Evolutionary conservation across 2,797 vertebrate species (phyloP).

Genomic region (Cottoperca gobio): DNA sequence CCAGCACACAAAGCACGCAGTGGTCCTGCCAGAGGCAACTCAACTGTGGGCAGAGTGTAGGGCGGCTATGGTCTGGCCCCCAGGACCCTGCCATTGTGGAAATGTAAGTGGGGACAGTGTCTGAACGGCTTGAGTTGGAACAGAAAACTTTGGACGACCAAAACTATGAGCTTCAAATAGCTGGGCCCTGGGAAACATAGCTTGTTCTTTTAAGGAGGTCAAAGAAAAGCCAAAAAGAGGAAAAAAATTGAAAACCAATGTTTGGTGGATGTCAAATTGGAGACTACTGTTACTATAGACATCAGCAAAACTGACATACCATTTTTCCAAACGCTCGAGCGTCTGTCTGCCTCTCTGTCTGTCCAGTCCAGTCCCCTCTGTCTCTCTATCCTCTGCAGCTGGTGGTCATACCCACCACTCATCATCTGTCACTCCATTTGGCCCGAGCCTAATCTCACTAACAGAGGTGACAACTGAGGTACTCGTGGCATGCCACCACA

Average conservation of each 20-base stretch:
- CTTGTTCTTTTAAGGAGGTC: constrained; percentile 83
- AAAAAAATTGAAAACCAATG: constrained; percentile 71
- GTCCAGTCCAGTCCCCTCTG: constrained; percentile 22
- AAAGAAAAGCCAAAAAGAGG: constrained; percentile 77
- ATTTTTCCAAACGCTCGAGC: constrained; percentile 55
- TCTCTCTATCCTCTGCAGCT: constrained; percentile 40
- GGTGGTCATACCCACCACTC: constrained; percentile 62
- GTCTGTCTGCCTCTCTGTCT: constrained; percentile 38
- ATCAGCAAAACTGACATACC: constrained; percentile 77
- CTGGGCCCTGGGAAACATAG: constrained; percentile 85
- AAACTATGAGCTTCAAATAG: constrained; percentile 87
- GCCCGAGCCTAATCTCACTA: constrained; percentile 70
- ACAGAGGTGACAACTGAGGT: constrained; percentile 76
- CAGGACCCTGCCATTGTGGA: constrained; percentile 84
- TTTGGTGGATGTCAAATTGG: constrained; percentile 80
- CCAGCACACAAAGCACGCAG: constrained; percentile 84
- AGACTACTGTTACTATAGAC: constrained; percentile 78
- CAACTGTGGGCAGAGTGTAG: constrained; percentile 80
- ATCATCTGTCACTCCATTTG: constrained; percentile 66
- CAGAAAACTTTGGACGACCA: constrained; percentile 84
- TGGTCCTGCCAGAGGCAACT: constrained; percentile 82
- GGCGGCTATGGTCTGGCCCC: constrained; percentile 84
- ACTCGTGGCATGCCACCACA: constrained; percentile 61
- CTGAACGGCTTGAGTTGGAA: constrained; percentile 81
- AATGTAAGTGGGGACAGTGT: constrained; percentile 84